These are phyloP conservation scores for Cyanocitta stelleri DNA, from an alignment of 2,113 vertebrate species.

Conservation along the genomic window DNA sequence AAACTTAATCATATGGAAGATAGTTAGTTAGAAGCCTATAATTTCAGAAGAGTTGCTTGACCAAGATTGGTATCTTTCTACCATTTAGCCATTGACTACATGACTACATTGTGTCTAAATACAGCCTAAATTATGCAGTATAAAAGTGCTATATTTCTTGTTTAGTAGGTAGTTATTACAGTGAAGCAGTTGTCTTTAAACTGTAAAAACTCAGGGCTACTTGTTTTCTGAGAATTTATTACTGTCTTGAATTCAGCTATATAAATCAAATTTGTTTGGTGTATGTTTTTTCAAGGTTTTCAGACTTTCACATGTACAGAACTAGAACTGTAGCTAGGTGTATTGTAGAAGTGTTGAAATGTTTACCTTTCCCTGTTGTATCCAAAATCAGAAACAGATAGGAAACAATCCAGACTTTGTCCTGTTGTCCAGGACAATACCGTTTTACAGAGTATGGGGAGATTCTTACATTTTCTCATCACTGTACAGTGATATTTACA, in stretches of 20 bases:
- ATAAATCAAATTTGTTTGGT: not conserved
- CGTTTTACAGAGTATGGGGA: not conserved
- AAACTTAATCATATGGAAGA: not conserved
- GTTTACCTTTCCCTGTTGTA: not conserved
- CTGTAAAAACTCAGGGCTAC: not conserved
- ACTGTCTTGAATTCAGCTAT: not conserved
- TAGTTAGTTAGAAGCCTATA: constrained; percentile 8
- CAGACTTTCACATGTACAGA: not conserved
- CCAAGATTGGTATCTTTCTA: constrained; percentile 30
- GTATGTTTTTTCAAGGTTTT: not conserved
- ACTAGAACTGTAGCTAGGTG: not conserved
- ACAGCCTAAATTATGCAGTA: constrained; percentile 23
- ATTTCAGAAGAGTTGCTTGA: constrained; percentile 40
- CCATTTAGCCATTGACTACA: not conserved
- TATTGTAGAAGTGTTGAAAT: not conserved
- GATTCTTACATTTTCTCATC: not conserved
- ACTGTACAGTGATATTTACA: not conserved
- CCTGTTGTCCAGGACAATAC: not conserved
- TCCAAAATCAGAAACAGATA: not conserved
- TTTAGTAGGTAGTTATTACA: not conserved
- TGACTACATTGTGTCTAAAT: constrained; percentile 21
- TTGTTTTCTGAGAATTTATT: not conserved
- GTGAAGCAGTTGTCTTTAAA: not conserved
- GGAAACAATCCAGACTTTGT: not conserved
- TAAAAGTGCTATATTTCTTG: not conserved